Percentiles rank a stretch among this genome's conserved stretches.
Conservation (phyloP, 1,140 invertebrate species). For the Oryctes rhinoceros region DNA sequence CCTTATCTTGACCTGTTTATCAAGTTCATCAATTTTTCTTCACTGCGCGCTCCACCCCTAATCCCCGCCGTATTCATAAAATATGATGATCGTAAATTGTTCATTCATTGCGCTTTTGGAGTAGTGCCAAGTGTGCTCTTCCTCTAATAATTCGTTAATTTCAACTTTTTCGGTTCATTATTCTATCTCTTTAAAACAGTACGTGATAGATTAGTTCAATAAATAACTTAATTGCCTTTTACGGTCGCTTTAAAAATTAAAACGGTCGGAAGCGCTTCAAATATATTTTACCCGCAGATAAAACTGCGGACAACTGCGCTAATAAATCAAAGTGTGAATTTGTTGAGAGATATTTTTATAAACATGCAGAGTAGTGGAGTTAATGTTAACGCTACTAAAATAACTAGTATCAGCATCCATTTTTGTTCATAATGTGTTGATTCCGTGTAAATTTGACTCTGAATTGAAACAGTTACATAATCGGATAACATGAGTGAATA, state of each 20-base stretch:
- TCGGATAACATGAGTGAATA: no score
- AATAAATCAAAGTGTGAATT: not conserved
- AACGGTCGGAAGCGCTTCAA: not conserved
- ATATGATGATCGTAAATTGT: conserved; percentile 36
- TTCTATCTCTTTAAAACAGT: conserved; percentile 26
- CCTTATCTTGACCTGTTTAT: conserved; percentile 3
- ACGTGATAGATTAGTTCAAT: not conserved
- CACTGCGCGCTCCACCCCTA: not conserved
- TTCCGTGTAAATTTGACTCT: no score
- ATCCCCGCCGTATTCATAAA: conserved; percentile 19
- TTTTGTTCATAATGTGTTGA: no score
- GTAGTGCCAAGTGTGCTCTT: conserved; percentile 15
- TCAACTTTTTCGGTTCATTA: not conserved
- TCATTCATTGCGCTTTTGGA: conserved; percentile 31
- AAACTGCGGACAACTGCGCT: not conserved
- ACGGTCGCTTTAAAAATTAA: conserved; percentile 10
- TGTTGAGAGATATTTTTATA: not conserved
- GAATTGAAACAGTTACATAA: no score
- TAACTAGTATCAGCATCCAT: no score
- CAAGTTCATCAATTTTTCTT: conserved; percentile 22
- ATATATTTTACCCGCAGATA: not conserved
- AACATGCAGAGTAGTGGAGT: no score
- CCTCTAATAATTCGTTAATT: conserved; percentile 6
- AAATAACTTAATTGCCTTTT: conserved; percentile 28
- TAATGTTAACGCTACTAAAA: no score